These are phyloP conservation scores for Chymomyza fuscimana DNA, from an alignment of 2,888 invertebrate genomes.

Conservation along the genomic window DNA sequence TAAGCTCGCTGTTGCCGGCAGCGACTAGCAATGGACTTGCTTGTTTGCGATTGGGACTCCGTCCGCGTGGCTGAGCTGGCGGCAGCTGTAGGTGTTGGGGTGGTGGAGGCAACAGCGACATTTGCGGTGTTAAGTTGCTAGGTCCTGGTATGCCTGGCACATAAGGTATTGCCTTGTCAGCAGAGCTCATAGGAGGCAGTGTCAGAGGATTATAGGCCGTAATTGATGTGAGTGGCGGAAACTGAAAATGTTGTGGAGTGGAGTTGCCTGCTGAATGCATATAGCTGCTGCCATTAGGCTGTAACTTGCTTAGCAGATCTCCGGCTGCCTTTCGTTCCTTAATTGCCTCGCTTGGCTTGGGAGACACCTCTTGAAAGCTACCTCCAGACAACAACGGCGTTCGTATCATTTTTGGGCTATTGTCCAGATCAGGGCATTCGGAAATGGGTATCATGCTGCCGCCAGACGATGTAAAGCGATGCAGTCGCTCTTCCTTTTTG, in stretches of 20 bases:
- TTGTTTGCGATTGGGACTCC: constrained; percentile 76
- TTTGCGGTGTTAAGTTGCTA: constrained; percentile 79
- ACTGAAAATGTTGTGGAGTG: constrained; percentile 82
- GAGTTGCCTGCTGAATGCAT: constrained; percentile 67
- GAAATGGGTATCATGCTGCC: constrained; percentile 84
- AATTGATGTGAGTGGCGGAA: constrained; percentile 85
- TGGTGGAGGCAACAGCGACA: constrained; percentile 76
- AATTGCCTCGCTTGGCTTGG: constrained; percentile 55
- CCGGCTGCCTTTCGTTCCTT: constrained; percentile 53
- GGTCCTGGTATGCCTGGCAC: constrained; percentile 94
- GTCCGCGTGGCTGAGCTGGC: constrained; percentile 37
- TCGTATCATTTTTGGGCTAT: constrained; percentile 87
- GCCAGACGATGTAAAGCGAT: constrained; percentile 77
- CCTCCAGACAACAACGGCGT: constrained; percentile 92
- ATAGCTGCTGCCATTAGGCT: constrained; percentile 82
- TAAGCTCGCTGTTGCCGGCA: constrained; percentile 42
- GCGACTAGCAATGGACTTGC: constrained; percentile 63
- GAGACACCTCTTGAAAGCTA: constrained; percentile 83
- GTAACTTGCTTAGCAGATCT: constrained; percentile 27
- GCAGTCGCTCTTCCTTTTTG: constrained; percentile 72
- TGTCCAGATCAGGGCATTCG: constrained; percentile 82
- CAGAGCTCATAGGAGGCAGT: constrained; percentile 81
- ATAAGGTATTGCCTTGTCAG: constrained; percentile 88
- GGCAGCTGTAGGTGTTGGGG: constrained; percentile 65
- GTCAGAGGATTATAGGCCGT: constrained; percentile 87